Conservation (phyloP, 2,888 invertebrate genomes). For the Drosophila kuntzei region DNA sequence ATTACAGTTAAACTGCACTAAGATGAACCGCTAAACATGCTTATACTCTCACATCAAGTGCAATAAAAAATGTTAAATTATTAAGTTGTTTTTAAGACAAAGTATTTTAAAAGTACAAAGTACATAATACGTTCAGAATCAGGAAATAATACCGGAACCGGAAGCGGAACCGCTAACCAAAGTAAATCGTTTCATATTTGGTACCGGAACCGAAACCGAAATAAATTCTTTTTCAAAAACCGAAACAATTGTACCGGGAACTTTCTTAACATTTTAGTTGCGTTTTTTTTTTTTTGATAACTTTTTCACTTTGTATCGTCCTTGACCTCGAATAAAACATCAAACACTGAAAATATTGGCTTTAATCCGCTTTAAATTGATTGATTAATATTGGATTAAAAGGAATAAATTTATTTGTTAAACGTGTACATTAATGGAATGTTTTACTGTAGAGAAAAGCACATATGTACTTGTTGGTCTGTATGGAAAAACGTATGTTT, state of each 20-base stretch:
- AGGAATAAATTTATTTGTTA: not conserved
- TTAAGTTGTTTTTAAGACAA: no score
- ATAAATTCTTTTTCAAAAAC: no score
- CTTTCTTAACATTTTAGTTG: no score
- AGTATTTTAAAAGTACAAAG: not conserved
- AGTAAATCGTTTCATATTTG: no score
- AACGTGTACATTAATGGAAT: not conserved
- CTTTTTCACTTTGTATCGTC: not conserved
- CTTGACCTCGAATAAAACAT: not conserved
- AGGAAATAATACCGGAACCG: no score
- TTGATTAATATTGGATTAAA: conserved; percentile 6
- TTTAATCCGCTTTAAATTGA: conserved; percentile 14
- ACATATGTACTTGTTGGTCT: conserved; percentile 5
- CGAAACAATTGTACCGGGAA: no score
- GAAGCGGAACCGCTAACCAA: no score
- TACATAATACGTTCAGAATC: no score
- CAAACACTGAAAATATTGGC: not conserved
- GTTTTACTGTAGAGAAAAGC: conserved; percentile 13
- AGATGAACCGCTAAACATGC: not conserved
- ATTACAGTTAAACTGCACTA: conserved; percentile 39
- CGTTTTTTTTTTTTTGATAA: no score
- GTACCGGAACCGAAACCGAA: no score
- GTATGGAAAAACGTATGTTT: conserved; percentile 21
- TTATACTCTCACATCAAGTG: not conserved
- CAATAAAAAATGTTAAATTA: not conserved